These are phyloP conservation scores for Mormyrops boulengeri DNA, from an alignment of 2,797 vertebrate genomes.

Conservation along the genomic window DNA sequence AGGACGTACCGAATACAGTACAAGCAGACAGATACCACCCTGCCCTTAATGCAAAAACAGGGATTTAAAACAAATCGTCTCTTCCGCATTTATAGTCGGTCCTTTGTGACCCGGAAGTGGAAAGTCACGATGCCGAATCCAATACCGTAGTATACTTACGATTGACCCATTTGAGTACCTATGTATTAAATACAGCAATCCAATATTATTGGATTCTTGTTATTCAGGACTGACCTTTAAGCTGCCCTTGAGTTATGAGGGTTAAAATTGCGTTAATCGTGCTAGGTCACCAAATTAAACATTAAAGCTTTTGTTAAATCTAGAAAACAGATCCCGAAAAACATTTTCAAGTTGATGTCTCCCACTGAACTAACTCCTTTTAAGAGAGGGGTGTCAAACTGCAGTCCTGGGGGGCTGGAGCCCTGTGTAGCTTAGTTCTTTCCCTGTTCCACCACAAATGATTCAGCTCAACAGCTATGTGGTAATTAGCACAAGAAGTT, in stretches of 20 bases:
- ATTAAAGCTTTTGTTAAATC: neutral
- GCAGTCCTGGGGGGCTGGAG: no score
- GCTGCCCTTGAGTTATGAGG: neutral
- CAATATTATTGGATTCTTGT: neutral
- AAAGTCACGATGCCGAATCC: neutral
- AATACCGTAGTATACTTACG: neutral
- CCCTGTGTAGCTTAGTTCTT: no score
- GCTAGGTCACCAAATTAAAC: neutral
- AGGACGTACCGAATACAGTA: neutral
- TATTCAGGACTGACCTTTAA: neutral
- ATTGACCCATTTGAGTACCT: neutral
- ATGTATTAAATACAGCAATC: neutral
- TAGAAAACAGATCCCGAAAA: neutral
- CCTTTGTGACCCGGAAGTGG: neutral
- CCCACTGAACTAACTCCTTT: neutral
- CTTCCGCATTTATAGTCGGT: neutral
- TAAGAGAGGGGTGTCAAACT: neutral
- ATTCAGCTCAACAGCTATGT: no score
- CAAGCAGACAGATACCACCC: neutral
- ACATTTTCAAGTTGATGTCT: neutral
- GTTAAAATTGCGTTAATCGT: neutral
- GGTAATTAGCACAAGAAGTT: no score
- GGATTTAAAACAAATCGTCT: neutral
- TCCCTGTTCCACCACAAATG: no score
- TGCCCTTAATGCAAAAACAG: neutral